These are phyloP conservation scores for Drosophila orena DNA, from an alignment of 1,140 invertebrate species.

Conservation along the genomic window DNA sequence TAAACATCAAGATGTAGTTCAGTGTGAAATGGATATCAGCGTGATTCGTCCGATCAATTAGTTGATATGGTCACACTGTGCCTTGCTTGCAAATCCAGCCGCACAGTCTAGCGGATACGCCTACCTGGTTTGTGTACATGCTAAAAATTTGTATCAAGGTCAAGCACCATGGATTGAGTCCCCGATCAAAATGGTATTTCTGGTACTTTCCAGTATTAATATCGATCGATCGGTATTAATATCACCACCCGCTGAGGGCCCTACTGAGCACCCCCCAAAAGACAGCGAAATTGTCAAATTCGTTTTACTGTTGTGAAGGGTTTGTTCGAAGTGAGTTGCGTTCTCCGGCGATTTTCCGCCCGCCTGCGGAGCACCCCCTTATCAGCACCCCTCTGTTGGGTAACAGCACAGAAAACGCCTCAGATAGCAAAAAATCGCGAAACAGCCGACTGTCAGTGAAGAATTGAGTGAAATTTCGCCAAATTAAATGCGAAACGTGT, in stretches of 20 bases:
- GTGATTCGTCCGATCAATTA: too few species aligned
- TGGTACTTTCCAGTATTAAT: not conserved
- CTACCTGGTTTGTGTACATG: not conserved
- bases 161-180: not conserved
- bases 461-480: slow-evolving; percentile 35
- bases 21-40: too few species aligned
- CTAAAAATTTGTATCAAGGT: not conserved
- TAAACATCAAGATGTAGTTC: too few species aligned
- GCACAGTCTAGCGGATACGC: too few species aligned
- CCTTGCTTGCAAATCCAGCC: too few species aligned
- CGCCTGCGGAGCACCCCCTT: slow-evolving; percentile 50
- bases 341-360: slow-evolving; percentile 18
- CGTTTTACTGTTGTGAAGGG: slow-evolving; percentile 81
- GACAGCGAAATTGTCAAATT: slow-evolving; percentile 23
- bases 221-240: not conserved
- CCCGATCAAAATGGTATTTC: not conserved
- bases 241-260: not conserved
- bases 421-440: slow-evolving; percentile 16
- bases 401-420: slow-evolving; percentile 47
- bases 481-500: slow-evolving; percentile 58
- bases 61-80: too few species aligned
- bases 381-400: slow-evolving; percentile 44
- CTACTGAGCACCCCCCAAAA: slow-evolving; percentile 4
- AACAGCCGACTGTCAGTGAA: slow-evolving; percentile 40
- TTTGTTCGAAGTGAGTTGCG: slow-evolving; percentile 84